phyloP scores from a whole-genome alignment of 2,113 vertebrate genomes.

The Ia io region DNA sequence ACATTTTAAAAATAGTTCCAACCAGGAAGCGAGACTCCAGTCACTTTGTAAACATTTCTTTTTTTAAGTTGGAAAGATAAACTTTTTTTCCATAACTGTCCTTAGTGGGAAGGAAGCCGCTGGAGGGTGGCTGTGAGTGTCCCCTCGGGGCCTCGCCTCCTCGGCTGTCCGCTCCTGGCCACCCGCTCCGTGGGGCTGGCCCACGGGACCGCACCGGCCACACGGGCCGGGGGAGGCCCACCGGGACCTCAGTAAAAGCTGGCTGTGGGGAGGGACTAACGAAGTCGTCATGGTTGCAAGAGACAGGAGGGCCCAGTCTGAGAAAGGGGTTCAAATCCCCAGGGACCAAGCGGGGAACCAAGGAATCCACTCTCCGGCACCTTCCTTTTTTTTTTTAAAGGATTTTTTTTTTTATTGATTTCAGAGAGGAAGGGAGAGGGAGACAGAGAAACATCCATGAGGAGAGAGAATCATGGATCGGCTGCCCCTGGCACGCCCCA shows the following conservation, averaged over 20 bases:
- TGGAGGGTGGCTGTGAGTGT: not conserved
- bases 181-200: not conserved
- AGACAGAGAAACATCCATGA: too few species aligned
- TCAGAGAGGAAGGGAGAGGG: too few species aligned
- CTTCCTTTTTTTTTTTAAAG: too few species aligned
- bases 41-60: constrained; percentile 49
- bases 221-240: not conserved
- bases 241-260: not conserved
- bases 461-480: too few species aligned
- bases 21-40: constrained; percentile 14
- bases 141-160: not conserved
- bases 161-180: accelerated
- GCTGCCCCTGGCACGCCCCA: too few species aligned
- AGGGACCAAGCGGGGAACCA: accelerated
- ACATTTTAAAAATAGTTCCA: not conserved
- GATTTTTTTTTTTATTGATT: too few species aligned
- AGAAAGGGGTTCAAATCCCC: not conserved
- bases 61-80: constrained; percentile 14
- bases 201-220: too few species aligned
- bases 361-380: too few species aligned
- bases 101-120: constrained; percentile 30
- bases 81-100: constrained; percentile 34
- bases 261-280: not conserved
- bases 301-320: not conserved
- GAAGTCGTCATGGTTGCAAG: not conserved